Percentiles rank a stretch among this genome's conserved stretches.
Evolutionary conservation across 1,140 invertebrate genomes (phyloP).

Genomic region (Brachionus asplanchnoidis): DNA sequence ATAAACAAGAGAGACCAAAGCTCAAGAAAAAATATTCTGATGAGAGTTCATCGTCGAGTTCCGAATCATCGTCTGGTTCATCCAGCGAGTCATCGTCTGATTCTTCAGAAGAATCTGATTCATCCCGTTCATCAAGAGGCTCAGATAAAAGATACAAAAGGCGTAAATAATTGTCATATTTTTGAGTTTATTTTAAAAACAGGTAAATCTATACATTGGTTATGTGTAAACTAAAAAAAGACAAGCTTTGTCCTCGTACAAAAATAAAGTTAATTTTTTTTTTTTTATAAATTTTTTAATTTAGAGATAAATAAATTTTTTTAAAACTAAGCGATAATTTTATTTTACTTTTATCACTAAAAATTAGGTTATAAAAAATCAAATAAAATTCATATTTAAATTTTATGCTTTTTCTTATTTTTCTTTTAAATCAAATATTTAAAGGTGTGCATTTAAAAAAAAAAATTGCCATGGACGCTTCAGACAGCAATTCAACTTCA

Average conservation of each 20-base stretch:
- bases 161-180: not conserved
- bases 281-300: not conserved
- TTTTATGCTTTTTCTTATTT: not conserved
- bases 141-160: not conserved
- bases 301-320: not conserved
- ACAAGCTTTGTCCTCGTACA: not conserved
- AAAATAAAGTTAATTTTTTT: not conserved
- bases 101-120: slow-evolving; percentile 3
- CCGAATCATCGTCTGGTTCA: not conserved
- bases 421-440: not conserved
- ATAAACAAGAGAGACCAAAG: not conserved
- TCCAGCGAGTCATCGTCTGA: not conserved
- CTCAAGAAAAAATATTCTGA: not conserved
- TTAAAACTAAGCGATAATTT: not conserved
- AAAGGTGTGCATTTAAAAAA: not conserved
- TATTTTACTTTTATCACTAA: not conserved
- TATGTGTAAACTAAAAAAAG: not conserved
- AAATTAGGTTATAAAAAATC: slow-evolving; percentile 16
- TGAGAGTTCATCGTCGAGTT: not conserved
- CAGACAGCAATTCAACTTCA: not conserved
- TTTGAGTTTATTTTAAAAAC: not conserved
- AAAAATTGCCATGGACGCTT: not conserved
- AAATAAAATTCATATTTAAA: slow-evolving; percentile 1
- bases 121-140: not conserved
- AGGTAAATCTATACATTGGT: not conserved